phyloP scores from a whole-genome alignment of 2,888 invertebrate genomes.

The Fragum fragum region DNA sequence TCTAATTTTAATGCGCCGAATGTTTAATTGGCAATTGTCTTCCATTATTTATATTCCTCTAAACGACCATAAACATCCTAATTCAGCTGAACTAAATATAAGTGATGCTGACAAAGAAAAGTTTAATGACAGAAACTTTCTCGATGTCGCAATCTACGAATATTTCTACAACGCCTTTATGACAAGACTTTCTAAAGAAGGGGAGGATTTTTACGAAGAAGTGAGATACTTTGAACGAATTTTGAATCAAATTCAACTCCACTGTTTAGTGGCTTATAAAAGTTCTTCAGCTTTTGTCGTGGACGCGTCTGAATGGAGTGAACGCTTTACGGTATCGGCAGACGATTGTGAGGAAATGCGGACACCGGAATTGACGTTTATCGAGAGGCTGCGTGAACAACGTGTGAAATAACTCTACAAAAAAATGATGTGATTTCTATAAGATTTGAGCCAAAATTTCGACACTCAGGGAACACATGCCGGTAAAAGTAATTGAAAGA shows the following conservation, averaged over 20 bases:
- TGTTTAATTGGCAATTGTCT: conserved; percentile 47
- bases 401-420: conserved; percentile 31
- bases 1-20: conserved; percentile 46
- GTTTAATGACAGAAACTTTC: conserved; percentile 58
- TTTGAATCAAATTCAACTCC: conserved; percentile 28
- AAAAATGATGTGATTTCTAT: conserved; percentile 31
- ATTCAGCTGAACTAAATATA: conserved; percentile 31
- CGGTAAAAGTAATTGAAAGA: too few species aligned
- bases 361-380: conserved; percentile 45
- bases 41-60: conserved; percentile 59
- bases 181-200: conserved; percentile 24
- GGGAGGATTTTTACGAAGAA: conserved; percentile 55
- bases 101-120: conserved; percentile 40
- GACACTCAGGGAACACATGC: too few species aligned
- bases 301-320: conserved; percentile 48
- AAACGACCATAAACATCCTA: conserved; percentile 47
- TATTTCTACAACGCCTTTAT: conserved; percentile 49
- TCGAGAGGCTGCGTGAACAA: conserved; percentile 39
- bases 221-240: conserved; percentile 50
- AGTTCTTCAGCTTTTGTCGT: conserved; percentile 19
- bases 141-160: conserved; percentile 57
- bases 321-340: conserved; percentile 35
- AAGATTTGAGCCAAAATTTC: too few species aligned
- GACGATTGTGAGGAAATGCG: conserved; percentile 58
- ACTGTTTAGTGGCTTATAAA: conserved; percentile 32